Evolutionary conservation across 2,113 vertebrate genomes (phyloP), one percentile per base, ranked within the genome.

Genomic region (Oncorhynchus gorbuscha): DNA sequence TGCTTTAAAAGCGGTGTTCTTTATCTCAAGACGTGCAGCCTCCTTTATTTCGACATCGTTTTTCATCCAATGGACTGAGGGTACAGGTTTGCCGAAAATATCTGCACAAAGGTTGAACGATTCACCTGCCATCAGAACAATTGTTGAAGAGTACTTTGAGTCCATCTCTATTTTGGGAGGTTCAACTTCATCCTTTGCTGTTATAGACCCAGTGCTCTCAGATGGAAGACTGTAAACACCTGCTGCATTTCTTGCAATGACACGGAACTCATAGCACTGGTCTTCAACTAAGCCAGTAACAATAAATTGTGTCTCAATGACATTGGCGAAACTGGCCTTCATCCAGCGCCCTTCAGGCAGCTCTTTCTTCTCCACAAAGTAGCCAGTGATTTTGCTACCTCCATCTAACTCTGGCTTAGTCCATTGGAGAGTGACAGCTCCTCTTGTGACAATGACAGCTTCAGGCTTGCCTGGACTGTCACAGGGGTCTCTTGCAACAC

Each of bases 311-410:
- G 96, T 98, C 69, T 97, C 95, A 80, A 97, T 94, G 20, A 99
- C 85, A 80, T 98, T 99, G 67, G 97, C 85, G 72, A 99, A 99
- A 89, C 97, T 99, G 76, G 97, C 96, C 88, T 99, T 99, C 98
- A 99, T 99, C 98, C 98, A 99, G 24, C 97, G 97, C 5, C 97
- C 97, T 2, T 94, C 94, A 20, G 93, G 88, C 69, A 94, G 83
- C 77, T 99, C 94, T 80, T 96, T 98, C 91, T 97, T 99, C 89
- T 99, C 98, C 89, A 99, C 95, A 73, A 97, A 72, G 72, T 99
- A 99, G 35, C 98, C 97, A 64, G 95, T 99, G 83, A 99, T 96
- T 85, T 97, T 97, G 85, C 96, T 97, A 79, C 98, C 98, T 45
- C 93, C 97, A 83, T 99, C 96, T 77, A 96, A 97, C 67, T 92